Evolutionary conservation across 2,113 vertebrate genomes (phyloP).

Genomic region (Scomber japonicus): DNA sequence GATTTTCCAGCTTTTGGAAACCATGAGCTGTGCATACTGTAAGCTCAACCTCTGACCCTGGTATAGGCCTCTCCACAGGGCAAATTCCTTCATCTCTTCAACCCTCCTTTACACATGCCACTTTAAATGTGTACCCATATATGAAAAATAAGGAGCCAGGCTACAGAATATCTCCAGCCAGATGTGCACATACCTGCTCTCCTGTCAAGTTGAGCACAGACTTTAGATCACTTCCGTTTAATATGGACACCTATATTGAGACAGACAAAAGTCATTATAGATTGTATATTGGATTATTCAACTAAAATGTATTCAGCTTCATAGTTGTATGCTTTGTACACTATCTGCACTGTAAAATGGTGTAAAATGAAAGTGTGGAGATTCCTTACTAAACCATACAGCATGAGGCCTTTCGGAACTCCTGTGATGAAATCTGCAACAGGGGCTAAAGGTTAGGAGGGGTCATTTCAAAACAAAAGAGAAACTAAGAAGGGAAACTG

Average conservation of each 20-base stretch:
- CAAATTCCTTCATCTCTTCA: slow-evolving; percentile 62
- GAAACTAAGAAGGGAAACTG: slow-evolving; percentile 3
- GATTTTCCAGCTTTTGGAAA: slow-evolving; percentile 43
- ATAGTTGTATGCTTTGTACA: background rate
- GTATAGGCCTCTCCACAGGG: slow-evolving; percentile 39
- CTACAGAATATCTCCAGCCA: slow-evolving; percentile 15
- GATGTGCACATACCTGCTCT: slow-evolving; percentile 88
- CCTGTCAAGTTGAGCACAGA: slow-evolving; percentile 91
- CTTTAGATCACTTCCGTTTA: slow-evolving; percentile 87
- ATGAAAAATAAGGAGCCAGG: slow-evolving; percentile 18
- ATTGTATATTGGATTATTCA: background rate
- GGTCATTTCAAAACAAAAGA: slow-evolving; percentile 3
- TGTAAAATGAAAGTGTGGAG: slow-evolving; percentile 21
- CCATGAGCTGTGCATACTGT: slow-evolving; percentile 41
- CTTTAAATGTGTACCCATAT: slow-evolving; percentile 39
- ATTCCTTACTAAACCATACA: slow-evolving; percentile 91
- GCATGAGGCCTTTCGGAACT: slow-evolving; percentile 91
- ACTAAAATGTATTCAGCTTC: too few species aligned
- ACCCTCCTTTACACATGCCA: slow-evolving; percentile 33
- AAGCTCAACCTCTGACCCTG: slow-evolving; percentile 55
- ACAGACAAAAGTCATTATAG: background rate
- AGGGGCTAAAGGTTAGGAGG: background rate
- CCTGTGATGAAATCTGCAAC: slow-evolving; percentile 91
- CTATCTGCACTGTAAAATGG: background rate
- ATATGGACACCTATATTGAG: slow-evolving; percentile 87